Percentiles rank a stretch among this genome's conserved stretches.
phyloP scores from a whole-genome alignment of 2,113 vertebrate species.

The Tyto alba region DNA sequence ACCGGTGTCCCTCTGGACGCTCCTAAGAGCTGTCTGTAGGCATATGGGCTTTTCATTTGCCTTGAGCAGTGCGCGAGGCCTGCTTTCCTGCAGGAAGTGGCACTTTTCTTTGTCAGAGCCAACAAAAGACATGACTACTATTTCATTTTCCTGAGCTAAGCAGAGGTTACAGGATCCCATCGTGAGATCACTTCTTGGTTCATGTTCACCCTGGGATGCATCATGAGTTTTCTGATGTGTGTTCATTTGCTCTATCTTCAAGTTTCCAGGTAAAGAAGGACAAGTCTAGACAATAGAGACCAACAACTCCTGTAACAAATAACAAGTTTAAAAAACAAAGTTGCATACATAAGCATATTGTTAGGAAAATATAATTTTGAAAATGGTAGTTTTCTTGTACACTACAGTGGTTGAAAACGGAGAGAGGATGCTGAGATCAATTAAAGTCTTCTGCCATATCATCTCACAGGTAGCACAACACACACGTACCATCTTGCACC shows the following conservation, averaged over 20 bases:
- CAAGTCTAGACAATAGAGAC: constrained; percentile 57
- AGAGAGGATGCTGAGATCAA: background rate
- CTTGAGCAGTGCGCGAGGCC: background rate
- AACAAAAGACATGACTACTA: constrained; percentile 49
- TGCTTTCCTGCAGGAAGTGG: constrained; percentile 31
- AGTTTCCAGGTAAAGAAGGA: constrained; percentile 57
- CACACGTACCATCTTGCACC: background rate
- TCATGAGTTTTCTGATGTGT: constrained; percentile 18
- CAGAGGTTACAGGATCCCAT: constrained; percentile 53
- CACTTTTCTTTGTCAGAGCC: constrained; percentile 28
- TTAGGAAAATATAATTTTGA: background rate
- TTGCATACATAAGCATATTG: background rate
- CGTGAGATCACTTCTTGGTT: constrained; percentile 47
- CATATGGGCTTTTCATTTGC: background rate
- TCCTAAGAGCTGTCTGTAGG: background rate
- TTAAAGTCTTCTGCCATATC: background rate
- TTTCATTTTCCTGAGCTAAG: constrained; percentile 55
- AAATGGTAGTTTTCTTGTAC: background rate
- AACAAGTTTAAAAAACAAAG: constrained; percentile 23
- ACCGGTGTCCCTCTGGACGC: background rate
- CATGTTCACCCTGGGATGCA: constrained; percentile 33
- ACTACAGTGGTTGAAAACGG: background rate
- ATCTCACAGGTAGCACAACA: background rate
- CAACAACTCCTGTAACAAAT: constrained; percentile 60
- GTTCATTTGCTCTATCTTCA: constrained; percentile 47